Percentiles rank a stretch among this genome's conserved stretches.
phyloP scores from a whole-genome alignment of 2,113 vertebrate genomes.

The Microtus richardsoni region DNA sequence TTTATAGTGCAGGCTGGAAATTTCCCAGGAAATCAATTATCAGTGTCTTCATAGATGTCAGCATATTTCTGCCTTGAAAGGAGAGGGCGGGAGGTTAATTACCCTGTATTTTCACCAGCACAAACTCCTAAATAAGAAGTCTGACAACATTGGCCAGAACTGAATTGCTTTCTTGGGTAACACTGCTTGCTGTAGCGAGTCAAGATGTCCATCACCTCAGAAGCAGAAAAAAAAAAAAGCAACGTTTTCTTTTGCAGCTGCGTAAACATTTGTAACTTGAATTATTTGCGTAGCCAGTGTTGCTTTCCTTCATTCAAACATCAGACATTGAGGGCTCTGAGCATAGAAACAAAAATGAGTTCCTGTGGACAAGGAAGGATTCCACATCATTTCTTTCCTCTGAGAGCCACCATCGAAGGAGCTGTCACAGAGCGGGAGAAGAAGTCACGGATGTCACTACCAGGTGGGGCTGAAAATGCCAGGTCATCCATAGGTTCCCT shows the following conservation, averaged over 20 bases:
- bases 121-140: background rate
- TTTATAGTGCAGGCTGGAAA: background rate
- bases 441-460: background rate
- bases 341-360: background rate
- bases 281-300: background rate
- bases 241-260: background rate
- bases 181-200: background rate
- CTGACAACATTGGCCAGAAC: background rate
- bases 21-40: background rate
- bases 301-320: background rate
- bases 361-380: background rate
- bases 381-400: background rate
- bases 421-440: background rate
- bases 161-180: background rate
- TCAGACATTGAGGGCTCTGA: background rate
- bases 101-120: background rate
- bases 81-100: background rate
- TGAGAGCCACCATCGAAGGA: background rate
- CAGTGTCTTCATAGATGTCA: background rate
- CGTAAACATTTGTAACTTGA: slow-evolving; percentile 10
- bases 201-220: background rate
- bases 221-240: background rate
- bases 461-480: background rate
- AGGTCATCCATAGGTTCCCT: background rate
- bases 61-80: background rate